Evolutionary conservation across 2,888 invertebrate genomes (phyloP).

Genomic region (Biston stratarius): DNA sequence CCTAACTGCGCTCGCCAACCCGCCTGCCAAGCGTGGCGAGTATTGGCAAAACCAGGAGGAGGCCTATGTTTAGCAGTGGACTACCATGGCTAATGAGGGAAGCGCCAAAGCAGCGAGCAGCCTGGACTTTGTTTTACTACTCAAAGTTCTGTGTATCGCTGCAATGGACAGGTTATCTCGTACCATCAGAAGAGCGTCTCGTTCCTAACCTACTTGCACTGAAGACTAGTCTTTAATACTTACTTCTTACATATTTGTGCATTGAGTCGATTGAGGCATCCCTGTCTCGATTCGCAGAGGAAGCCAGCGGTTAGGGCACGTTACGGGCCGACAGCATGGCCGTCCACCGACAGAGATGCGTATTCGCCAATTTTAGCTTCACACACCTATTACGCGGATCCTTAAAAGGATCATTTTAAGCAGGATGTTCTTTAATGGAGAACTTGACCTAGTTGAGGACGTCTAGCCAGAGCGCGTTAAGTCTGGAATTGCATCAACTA

Average conservation of each 20-base stretch:
- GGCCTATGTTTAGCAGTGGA: no score
- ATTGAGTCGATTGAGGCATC: background rate
- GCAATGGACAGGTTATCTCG: no score
- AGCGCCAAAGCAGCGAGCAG: no score
- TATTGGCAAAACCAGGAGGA: no score
- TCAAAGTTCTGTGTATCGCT: no score
- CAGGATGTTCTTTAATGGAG: constrained; percentile 23
- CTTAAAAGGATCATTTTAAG: constrained; percentile 19
- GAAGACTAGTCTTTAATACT: background rate
- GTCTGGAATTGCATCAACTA: background rate
- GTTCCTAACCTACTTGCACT: no score
- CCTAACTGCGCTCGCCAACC: no score
- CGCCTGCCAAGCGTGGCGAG: no score
- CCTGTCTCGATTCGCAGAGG: constrained; percentile 21
- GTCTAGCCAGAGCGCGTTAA: background rate
- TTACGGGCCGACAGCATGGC: background rate
- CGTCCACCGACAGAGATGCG: background rate
- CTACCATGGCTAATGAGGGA: no score
- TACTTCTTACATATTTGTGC: background rate
- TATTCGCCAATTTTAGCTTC: constrained; percentile 30
- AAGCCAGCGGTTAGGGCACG: constrained; percentile 21
- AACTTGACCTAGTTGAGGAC: constrained; percentile 31
- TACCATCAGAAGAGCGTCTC: no score
- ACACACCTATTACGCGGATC: constrained; percentile 30
- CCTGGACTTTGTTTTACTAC: no score